A percentile compares a stretch with the other conserved stretches of the same genome.
Conservation (phyloP, 2,888 invertebrate species). For the Chymomyza caudatula region DNA sequence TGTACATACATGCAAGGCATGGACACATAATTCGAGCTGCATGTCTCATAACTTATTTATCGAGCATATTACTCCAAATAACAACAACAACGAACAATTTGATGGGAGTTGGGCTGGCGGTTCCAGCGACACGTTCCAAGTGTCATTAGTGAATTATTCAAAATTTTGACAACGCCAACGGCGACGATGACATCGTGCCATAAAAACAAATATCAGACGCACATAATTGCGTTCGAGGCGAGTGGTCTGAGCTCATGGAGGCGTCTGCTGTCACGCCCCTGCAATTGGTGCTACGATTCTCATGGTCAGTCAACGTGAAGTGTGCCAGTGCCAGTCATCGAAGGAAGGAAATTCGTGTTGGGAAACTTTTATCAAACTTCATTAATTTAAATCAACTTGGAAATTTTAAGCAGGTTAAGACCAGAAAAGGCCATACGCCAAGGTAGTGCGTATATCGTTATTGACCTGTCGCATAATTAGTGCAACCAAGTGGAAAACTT, state of each 20-base stretch:
- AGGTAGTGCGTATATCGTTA: not conserved
- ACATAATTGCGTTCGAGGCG: conserved; percentile 5
- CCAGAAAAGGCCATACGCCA: not conserved
- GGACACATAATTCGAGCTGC: conserved; percentile 45
- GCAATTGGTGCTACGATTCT: not conserved
- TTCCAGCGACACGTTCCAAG: conserved; percentile 33
- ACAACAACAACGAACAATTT: not conserved
- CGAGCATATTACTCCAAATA: conserved; percentile 35
- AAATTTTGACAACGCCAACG: conserved; percentile 34
- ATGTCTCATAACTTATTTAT: conserved; percentile 56
- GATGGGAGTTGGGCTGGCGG: not conserved
- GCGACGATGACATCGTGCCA: conserved; percentile 18
- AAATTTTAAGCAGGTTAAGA: conserved; percentile 27
- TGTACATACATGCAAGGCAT: not conserved
- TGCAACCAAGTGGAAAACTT: conserved; percentile 21
- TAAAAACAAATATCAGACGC: conserved; percentile 41
- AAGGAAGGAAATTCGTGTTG: conserved; percentile 25
- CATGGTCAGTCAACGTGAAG: not conserved
- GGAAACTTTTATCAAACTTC: conserved; percentile 46
- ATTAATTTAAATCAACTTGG: conserved; percentile 54
- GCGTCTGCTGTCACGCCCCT: not conserved
- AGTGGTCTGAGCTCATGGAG: conserved; percentile 1
- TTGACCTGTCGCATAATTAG: conserved; percentile 28
- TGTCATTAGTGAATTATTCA: conserved; percentile 69
- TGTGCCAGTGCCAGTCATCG: not conserved